Evolutionary conservation across 2,888 invertebrate species (phyloP), one percentile per base, ranked within the genome.

Genomic region (Drosophila formosana): DNA sequence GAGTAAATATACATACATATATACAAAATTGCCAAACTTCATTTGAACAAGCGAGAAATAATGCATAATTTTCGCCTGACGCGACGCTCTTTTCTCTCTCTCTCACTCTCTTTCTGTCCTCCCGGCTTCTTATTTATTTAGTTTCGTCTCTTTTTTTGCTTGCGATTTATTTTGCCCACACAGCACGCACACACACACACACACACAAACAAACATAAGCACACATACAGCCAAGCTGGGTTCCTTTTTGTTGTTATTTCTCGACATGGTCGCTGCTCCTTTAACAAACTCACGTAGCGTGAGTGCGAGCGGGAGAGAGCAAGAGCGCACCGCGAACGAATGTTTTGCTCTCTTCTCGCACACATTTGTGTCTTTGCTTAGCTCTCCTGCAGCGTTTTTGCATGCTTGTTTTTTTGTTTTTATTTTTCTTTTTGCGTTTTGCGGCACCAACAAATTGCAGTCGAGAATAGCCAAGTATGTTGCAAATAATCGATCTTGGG

Each of bases 361-460:
- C 41, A 6, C 37, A 60, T 45, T 65, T 56, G 18, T 43, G 52
- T 13, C 26, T 62, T 57, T 66, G 78, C 71, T 78, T 49, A 62
- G 81, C 74, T 79, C 78, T 81, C 81, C 78, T 79, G 81, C 78
- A 71, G 71, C 52, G 81, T 62, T 71, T 74, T 75, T 68, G 78
- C 73, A 68, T 77, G 45, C 41, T 41, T 8, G 5, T 25, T 56
- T 46, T 32, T 47, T 47, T 47, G 25, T 9, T 47, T 9, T 5
- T 13, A 9, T 28, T 47, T 25, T 41, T 45, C 11, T 37, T 50
- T 50, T 32, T 47, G 11, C 11, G 34, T 18, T 30, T 39, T 49
- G 18, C 26, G 26, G 34, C 34, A 46, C 45, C 37, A 32, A 34
- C 39, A 45, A 47, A 58, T 49, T 53, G 25, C 11, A 25, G 47